Evolutionary conservation across 2,888 invertebrate genomes (phyloP).

Genomic region (Shargacucullia verbasci): DNA sequence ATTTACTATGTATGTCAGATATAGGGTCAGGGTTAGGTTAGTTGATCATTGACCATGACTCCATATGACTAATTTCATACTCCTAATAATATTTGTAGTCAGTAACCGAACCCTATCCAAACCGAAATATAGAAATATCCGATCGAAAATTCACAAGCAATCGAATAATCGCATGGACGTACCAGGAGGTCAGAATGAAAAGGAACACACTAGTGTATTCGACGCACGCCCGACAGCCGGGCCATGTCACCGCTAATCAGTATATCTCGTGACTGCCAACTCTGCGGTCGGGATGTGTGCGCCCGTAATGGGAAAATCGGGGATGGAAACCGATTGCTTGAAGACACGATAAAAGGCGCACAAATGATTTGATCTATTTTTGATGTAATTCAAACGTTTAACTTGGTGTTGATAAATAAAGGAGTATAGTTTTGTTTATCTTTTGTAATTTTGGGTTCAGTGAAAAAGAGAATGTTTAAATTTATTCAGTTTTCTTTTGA

Average conservation of each 20-base stretch:
- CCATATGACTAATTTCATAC: too few species aligned
- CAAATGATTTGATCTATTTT: constrained; percentile 41
- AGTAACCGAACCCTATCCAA: not conserved
- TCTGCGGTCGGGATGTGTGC: constrained; percentile 62
- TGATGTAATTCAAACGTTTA: constrained; percentile 41
- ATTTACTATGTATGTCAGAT: too few species aligned
- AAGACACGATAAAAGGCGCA: constrained; percentile 43
- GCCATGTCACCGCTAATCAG: constrained; percentile 76
- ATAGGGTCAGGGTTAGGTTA: too few species aligned
- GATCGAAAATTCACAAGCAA: constrained; percentile 13
- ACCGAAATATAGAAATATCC: not conserved
- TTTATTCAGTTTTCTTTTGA: too few species aligned
- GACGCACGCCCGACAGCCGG: constrained; percentile 57
- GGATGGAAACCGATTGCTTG: constrained; percentile 45
- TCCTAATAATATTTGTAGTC: too few species aligned
- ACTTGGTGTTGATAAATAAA: constrained; percentile 20
- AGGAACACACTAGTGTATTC: constrained; percentile 64
- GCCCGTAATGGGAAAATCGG: constrained; percentile 58
- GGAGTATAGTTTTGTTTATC: constrained; percentile 5
- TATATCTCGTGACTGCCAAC: constrained; percentile 66
- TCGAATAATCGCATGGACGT: constrained; percentile 35
- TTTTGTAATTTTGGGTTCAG: too few species aligned
- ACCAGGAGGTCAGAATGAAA: constrained; percentile 50
- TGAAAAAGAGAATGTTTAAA: too few species aligned
- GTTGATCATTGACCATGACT: too few species aligned